These are phyloP conservation scores for Sander vitreus DNA, from an alignment of 2,113 vertebrate genomes.

Conservation along the genomic window DNA sequence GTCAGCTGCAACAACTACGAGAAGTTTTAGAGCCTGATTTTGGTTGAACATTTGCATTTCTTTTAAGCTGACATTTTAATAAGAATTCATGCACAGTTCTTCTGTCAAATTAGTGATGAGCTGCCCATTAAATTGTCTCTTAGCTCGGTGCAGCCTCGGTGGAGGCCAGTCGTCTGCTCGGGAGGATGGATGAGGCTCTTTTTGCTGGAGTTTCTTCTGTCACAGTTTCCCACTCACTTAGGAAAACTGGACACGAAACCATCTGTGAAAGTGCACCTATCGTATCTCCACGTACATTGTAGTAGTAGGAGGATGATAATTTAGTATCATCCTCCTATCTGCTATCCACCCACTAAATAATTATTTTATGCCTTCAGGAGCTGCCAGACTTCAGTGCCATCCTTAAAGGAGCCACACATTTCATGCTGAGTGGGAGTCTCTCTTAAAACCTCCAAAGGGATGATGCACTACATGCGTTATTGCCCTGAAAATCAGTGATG, in stretches of 20 bases:
- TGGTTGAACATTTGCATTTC: neutral
- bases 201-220: slow-evolving; percentile 33
- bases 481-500: slow-evolving; percentile 16
- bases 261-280: slow-evolving; percentile 42
- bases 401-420: slow-evolving; percentile 56
- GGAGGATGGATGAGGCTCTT: slow-evolving; percentile 29
- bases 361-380: slow-evolving; percentile 59
- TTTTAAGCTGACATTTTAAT: slow-evolving; percentile 22
- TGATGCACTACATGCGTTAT: slow-evolving; percentile 44
- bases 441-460: slow-evolving; percentile 39
- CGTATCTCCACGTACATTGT: slow-evolving; percentile 15
- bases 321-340: slow-evolving; percentile 62
- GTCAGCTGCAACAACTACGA: neutral
- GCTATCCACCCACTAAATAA: slow-evolving; percentile 66
- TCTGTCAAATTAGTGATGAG: slow-evolving; percentile 28
- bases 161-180: slow-evolving; percentile 32
- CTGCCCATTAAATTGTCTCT: slow-evolving; percentile 41
- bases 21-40: neutral
- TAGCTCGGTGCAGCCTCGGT: slow-evolving; percentile 12
- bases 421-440: slow-evolving; percentile 60
- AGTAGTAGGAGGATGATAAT: slow-evolving; percentile 62
- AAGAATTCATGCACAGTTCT: neutral
- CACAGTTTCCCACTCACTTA: slow-evolving; percentile 44
- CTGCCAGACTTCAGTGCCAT: slow-evolving; percentile 46
- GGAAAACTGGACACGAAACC: slow-evolving; percentile 43